Base-by-base conservation (phyloP, 2,888 invertebrate genomes). In the Dolichomitus sp. region DNA sequence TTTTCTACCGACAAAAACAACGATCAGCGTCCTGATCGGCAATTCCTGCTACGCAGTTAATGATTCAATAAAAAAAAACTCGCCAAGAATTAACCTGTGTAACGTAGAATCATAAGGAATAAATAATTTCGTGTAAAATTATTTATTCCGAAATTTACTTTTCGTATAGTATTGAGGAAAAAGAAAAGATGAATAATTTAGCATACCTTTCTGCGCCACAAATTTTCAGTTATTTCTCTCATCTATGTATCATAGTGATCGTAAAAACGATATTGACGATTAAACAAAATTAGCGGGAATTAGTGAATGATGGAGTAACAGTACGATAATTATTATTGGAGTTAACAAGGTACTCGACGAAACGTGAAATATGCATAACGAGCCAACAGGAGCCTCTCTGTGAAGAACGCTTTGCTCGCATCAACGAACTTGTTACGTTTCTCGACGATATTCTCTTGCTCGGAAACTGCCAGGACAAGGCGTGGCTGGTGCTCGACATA, bases 401-500 rank as follows among this genome's bases (percentile, higher is more conserved):
- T 23, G 74, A 78, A 74, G 74, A 78, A 59, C 69, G 19, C 59
- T 50, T 12, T 11, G n/a, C 50, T 50, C 27, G 78, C 57, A 78
- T 78, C 74, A 75, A 70, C 70, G 50, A 79, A 82, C 74, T 74
- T 70, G 48, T 74, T 40, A 30, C 30, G 12, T 40, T 17, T 42
- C 30, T 30, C 42, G 17, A 14, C 17, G 63, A 78, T 72, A 74
- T 70, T 78, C 69, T 70, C 69, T 40, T 42, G 65, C 78, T 59
- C 4, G 78, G 37, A 40, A 82, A 72, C 37, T 23, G 54, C 40
- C 14, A 54, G 69, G 69, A 23, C 45, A 78, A 78, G 81, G 78
- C 78, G 82, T 82, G 82, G 81, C 73, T 54, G n/a, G 33, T 89
- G n/a, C 42, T 89, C 86, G 87, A 83, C 81, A 30, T 87, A 88